Evolutionary conservation across 2,888 invertebrate species (phyloP), one percentile per base, ranked within the genome.

Genomic region (Drosophila bunnanda): DNA sequence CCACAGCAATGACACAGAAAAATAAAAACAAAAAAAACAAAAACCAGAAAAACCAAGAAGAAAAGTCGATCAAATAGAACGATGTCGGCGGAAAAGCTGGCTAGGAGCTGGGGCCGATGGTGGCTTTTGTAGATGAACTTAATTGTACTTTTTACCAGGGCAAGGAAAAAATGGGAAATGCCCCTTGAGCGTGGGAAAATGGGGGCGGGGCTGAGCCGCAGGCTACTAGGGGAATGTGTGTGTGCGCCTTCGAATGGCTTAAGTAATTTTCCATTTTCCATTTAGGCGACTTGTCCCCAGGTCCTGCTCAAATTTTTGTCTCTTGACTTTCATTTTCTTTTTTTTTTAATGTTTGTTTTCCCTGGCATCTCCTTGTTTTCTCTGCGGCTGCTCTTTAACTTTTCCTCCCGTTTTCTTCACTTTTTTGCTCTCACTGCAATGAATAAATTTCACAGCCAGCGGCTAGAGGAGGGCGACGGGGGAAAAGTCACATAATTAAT

Each of bases 371-470:
- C 54, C 48, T 64, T 50, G 44, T 25, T 25, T 44, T 25, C 44
- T 36, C 15, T 48, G 34, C 39, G 38, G 60, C 52, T 57, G 52
- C 38, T 59, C 66, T 62, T 22, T 22, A 34, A 48, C 32, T 22
- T 57, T 48, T 48, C 22, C 25, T 13, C n/a, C 8, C 46, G 48
- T 72, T 62, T 72, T 15, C 20, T 30, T n/a, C n/a, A n/a, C n/a
- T n/a, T n/a, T 54, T 64, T 50, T 59, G 12, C 20, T 69, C 54
- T 66, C n/a, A 44, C 10, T 72, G 68, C 72, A 82, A 85, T 75
- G 82, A 82, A 80, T 85, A 80, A 76, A 82, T 86, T 86, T 81
- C 72, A 76, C 56, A 80, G 80, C 56, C 67, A 54, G 46, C 54
- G 60, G 25, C 28, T 9, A 15, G 22, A 15, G 15, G 39, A 1